Conservation (phyloP, 1,140 invertebrate genomes). For the Drosophila sp. region DNA sequence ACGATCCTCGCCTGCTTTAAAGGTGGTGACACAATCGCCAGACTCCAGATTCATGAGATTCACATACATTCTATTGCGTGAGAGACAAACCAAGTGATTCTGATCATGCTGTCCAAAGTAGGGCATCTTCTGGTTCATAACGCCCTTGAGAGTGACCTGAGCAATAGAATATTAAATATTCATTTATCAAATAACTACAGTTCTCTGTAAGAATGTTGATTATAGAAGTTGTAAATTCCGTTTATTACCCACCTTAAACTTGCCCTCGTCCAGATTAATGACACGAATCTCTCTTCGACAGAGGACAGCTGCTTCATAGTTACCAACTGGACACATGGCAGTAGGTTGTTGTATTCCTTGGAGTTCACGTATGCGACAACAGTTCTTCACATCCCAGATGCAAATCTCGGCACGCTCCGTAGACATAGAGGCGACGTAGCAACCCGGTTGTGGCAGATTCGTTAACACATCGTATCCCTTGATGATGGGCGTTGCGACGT, state of each 20-base stretch:
- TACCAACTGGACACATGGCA: slow-evolving; percentile 89
- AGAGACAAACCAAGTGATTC: slow-evolving; percentile 91
- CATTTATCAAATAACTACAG: too few species aligned
- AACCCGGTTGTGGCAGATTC: slow-evolving; percentile 84
- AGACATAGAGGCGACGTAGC: slow-evolving; percentile 90
- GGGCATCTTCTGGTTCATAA: slow-evolving; percentile 97
- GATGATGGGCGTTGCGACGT: background rate
- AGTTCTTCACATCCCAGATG: slow-evolving; percentile 91
- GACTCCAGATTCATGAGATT: slow-evolving; percentile 93
- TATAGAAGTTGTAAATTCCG: too few species aligned
- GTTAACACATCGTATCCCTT: slow-evolving; percentile 76
- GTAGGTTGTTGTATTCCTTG: slow-evolving; percentile 89
- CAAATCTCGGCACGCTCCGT: slow-evolving; percentile 90
- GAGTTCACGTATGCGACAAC: slow-evolving; percentile 88
- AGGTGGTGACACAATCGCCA: slow-evolving; percentile 93
- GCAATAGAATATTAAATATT: too few species aligned
- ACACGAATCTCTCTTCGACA: slow-evolving; percentile 92
- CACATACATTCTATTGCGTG: slow-evolving; percentile 95
- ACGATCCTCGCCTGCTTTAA: slow-evolving; percentile 94
- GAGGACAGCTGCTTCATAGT: slow-evolving; percentile 90
- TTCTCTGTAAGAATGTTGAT: too few species aligned
- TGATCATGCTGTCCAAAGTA: slow-evolving; percentile 93
- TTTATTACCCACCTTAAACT: slow-evolving; percentile 71
- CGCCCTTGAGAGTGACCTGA: slow-evolving; percentile 89
- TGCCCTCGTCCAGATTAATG: slow-evolving; percentile 91